Evolutionary conservation across 2,888 invertebrate species (phyloP), one percentile per base, ranked within the genome.

Genomic region (Amiota minor): DNA sequence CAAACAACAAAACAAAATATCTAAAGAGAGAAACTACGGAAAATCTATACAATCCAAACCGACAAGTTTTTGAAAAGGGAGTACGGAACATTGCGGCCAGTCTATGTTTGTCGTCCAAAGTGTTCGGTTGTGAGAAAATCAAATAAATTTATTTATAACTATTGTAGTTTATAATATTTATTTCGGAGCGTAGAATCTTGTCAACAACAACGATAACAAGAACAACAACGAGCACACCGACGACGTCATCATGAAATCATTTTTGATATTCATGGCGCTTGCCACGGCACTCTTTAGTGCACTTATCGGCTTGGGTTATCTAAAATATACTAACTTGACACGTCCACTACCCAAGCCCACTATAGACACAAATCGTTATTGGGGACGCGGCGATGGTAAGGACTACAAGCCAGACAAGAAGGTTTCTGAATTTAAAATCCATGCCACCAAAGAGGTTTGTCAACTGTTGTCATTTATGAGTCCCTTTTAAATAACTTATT

Each of bases 331-430:
- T 68, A 78, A 86, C 47, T 75, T 87, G 70, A 82, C 80, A 72
- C 84, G 86, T 74, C 86, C 89, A 47, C 71, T 89, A 67, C 85
- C 87, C 10, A 81, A 82, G 49, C 90, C 90, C 2, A 77, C 81
- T 68, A 73, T 87, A 11, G 85, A 88, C 75, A 78, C 85, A n/a
- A 81, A 89, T 46, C 86, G 80, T 47, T 90, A 89, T 74, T 90
- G 90, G 90, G 90, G 90, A 6, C 86, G 83, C 0, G 89, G 88
- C 0, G 78, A 85, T 70, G 84, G 59, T 49, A 80, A 82, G 35
- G 75, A 83, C 11, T 88, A 88, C 73, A 82, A 82, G 64, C 86
- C 88, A 68, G 86, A 89, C 74, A 72, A 80, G 35, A 78, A 82
- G 12, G 81, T 89, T 47, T 84, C 83, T 69, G 82, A 87, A 0